Evolutionary conservation across 2,888 invertebrate species (phyloP).

Genomic region (Ceratothoa steindachneri): DNA sequence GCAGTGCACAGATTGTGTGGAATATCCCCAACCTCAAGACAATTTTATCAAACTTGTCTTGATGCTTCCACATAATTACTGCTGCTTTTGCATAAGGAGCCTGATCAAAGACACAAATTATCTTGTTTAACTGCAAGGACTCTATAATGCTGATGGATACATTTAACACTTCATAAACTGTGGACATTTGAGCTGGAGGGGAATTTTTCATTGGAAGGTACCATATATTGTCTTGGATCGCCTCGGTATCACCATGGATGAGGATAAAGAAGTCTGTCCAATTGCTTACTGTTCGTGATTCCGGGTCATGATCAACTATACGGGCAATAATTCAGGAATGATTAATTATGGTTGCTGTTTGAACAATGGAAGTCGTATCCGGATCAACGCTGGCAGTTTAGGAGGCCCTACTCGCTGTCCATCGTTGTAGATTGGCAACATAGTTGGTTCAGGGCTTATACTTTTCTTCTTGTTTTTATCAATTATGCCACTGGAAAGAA

Average conservation of each 20-base stretch:
- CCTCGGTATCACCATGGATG: background rate
- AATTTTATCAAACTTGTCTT: background rate
- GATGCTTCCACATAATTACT: background rate
- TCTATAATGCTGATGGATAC: background rate
- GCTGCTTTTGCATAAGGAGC: background rate
- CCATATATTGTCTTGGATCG: background rate
- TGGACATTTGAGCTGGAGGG: background rate
- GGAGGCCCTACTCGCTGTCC: no score
- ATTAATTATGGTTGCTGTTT: no score
- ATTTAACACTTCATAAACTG: background rate
- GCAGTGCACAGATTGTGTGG: no score
- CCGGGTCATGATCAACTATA: no score
- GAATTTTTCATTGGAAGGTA: background rate
- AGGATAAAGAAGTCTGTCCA: background rate
- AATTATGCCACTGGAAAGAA: no score
- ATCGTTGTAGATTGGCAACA: no score
- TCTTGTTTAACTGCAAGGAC: background rate
- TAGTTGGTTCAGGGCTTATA: no score
- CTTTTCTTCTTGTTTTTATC: no score
- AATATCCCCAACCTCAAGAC: background rate
- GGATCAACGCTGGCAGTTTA: no score
- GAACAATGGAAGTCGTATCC: no score
- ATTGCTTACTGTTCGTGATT: background rate
- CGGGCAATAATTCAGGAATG: no score
- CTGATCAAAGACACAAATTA: background rate